Base-by-base conservation (phyloP, 2,113 vertebrate species). In the Silurus asotus region DNA sequence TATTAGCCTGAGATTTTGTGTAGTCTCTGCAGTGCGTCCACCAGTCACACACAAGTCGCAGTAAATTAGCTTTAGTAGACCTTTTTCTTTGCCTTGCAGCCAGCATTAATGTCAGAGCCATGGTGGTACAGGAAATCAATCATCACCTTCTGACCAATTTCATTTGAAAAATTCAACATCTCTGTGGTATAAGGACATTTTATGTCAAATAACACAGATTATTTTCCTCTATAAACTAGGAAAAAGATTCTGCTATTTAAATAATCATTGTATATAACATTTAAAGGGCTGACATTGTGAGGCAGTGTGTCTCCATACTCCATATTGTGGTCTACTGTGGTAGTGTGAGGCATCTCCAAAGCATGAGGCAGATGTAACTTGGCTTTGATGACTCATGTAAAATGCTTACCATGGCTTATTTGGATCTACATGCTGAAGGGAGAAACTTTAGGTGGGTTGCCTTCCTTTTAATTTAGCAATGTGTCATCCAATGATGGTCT, bases 391-490 rank as follows among this genome's bases (percentile, higher is more conserved):
- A 89, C 69, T 77, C 88, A 84, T 58, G 64, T 48, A 25, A 37
- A 8, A 67, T 62, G 49, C 55, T 75, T 15, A 56, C 56, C 49
- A 56, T 72, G 74, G 59, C 45, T 78, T 61, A 76, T 76, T 67
- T 84, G 48, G 58, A 81, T 82, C 58, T 82, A 81, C 48, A 53
- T 19, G 74, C 62, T 45, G 81, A 80, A 86, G 67, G 59, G 77
- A 84, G 69, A 61, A 84, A 84, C 83, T 67, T 87, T 67, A 69
- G 75, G 82, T 82, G 82, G 77, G 69, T 87, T 81, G 59, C 53
- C 65, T 81, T 65, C 88, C 45, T 64, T 87, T 81, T 87, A 78
- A 84, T 84, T 89, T 62, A 59, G 20, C 10, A 11, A 15, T 78
- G 82, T 75, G 55, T 86, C 84, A 84, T 86, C 49, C 62, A 20